A percentile compares a stretch with the other conserved stretches of the same genome.
These are phyloP conservation scores for Microcebus lehilahytsara DNA, from an alignment of 2,113 vertebrate genomes.

Conservation along the genomic window DNA sequence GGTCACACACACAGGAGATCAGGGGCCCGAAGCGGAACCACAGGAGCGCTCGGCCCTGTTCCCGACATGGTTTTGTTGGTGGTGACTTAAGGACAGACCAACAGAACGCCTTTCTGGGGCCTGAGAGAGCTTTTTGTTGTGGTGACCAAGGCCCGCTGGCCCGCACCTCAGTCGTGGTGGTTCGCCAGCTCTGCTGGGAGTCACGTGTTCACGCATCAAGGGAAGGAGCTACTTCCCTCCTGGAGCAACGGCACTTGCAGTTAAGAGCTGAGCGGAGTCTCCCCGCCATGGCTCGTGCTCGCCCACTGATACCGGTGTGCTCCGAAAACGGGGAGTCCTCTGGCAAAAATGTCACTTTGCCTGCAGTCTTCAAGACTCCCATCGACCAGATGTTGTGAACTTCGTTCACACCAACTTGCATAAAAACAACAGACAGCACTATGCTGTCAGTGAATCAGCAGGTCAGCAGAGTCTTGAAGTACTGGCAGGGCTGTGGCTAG, in stretches of 20 bases:
- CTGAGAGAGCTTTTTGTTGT: background rate
- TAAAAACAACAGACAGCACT: too few relatives aligned
- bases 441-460: too few relatives aligned
- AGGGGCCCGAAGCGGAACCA: background rate
- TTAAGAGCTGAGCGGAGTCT: background rate
- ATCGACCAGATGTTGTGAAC: too few relatives aligned
- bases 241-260: background rate
- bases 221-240: background rate
- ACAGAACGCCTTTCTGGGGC: background rate
- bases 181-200: background rate
- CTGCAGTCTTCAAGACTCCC: too few relatives aligned
- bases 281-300: too few relatives aligned
- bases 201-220: fast-evolving
- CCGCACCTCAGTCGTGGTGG: fast-evolving
- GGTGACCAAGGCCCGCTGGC: background rate
- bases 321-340: too few relatives aligned
- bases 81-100: background rate
- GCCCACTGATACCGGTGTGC: too few relatives aligned
- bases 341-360: too few relatives aligned
- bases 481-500: too few relatives aligned
- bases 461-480: too few relatives aligned
- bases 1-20: background rate
- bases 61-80: background rate
- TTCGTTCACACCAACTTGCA: too few relatives aligned
- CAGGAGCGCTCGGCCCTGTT: background rate